phyloP scores from a whole-genome alignment of 2,888 invertebrate genomes.

The Drosophila fungiperda region DNA sequence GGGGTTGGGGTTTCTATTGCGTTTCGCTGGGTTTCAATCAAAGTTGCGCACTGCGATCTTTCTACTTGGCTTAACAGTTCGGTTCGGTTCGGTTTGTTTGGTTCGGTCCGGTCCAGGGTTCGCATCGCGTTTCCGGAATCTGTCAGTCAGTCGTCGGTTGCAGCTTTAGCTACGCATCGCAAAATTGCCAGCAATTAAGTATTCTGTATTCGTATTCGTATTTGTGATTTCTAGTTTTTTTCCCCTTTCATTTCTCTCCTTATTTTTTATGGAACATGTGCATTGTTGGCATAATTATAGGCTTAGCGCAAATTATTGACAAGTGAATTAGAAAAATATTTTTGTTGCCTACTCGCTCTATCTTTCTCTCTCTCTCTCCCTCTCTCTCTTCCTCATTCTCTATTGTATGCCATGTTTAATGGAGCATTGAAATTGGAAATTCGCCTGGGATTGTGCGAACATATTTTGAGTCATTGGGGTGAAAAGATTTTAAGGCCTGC shows the following conservation, averaged over 20 bases:
- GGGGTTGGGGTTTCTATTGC: constrained; percentile 46
- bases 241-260: constrained; percentile 16
- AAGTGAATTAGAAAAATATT: constrained; percentile 78
- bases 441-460: constrained; percentile 41
- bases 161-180: constrained; percentile 58
- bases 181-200: constrained; percentile 75
- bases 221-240: constrained; percentile 34
- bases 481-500: constrained; percentile 29
- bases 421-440: constrained; percentile 58
- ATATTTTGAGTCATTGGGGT: constrained; percentile 36
- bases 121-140: constrained; percentile 55
- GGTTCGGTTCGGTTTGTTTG: constrained; percentile 1
- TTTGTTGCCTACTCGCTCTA: constrained; percentile 16
- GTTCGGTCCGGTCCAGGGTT: constrained; percentile 18
- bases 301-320: constrained; percentile 76
- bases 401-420: constrained; percentile 44
- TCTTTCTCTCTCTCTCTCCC: too few species aligned
- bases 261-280: constrained; percentile 40
- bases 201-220: constrained; percentile 46
- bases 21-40: constrained; percentile 62
- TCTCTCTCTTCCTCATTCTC: not conserved
- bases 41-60: constrained; percentile 67
- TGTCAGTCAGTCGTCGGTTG: constrained; percentile 50
- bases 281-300: constrained; percentile 76
- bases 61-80: constrained; percentile 69